Evolutionary conservation across 1,140 invertebrate genomes (phyloP).

Genomic region (Aphaenogaster ashmeadi): DNA sequence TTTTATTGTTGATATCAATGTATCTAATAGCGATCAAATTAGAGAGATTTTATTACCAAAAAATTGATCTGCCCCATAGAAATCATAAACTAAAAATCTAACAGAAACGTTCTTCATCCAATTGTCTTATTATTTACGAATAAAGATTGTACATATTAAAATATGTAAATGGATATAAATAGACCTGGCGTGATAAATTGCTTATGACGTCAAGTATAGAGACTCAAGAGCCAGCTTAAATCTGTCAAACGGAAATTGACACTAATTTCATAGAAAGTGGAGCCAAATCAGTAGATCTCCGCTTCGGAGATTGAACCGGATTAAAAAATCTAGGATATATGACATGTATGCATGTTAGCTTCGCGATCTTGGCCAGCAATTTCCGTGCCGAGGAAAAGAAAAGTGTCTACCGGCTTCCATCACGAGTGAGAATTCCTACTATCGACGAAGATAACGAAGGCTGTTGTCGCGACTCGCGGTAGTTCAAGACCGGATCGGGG

Average conservation of each 20-base stretch:
- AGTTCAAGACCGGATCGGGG: slow-evolving; percentile 18
- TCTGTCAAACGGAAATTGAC: slow-evolving; percentile 27
- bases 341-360: background rate
- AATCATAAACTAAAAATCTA: background rate
- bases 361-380: background rate
- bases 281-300: background rate
- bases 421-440: slow-evolving; percentile 16
- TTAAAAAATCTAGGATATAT: slow-evolving; percentile 3
- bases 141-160: background rate
- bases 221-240: background rate
- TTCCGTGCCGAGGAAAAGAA: slow-evolving; percentile 52
- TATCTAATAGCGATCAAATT: background rate
- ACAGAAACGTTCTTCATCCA: background rate
- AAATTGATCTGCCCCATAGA: background rate
- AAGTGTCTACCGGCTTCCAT: slow-evolving; percentile 21
- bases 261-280: slow-evolving; percentile 32
- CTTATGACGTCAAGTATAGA: background rate
- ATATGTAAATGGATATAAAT: background rate
- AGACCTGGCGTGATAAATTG: background rate
- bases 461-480: background rate
- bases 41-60: background rate
- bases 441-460: slow-evolving; percentile 18
- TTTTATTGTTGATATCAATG: background rate
- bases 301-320: background rate
- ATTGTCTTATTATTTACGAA: background rate